Base-by-base conservation (phyloP, 2,113 vertebrate species). In the Bombycilla garrulus region DNA sequence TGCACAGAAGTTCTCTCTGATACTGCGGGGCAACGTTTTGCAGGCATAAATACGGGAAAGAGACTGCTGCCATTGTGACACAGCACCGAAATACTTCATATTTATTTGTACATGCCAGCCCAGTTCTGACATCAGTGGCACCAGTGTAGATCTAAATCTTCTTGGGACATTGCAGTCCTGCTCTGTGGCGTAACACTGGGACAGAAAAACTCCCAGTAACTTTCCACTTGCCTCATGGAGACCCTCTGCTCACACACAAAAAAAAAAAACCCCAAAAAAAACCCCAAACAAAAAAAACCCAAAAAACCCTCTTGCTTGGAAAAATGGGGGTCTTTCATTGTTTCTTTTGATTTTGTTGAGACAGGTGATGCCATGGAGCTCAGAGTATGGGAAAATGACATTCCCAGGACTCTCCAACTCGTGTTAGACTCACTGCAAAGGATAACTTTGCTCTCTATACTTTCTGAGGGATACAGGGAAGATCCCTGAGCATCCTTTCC, bases 1-100 rank as follows among this genome's bases (percentile, higher is more conserved):
- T 83, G 81, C 81, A 91, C 70, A 94, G 87, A 91, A 88, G 42
- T 86, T 51, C 40, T 87, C 50, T 91, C 86, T 95, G 87, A 92
- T 81, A 64, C 74, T 50, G 78, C 10, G 3, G 53, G 66, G 47
- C 51, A 84, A 51, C 3, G 6, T 66, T 92, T 93, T 88, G 24
- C 58, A 76, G 85, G 45, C 67, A 64, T 72, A 86, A 94, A 82
- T 67, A 80, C 18, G 71, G 88, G 83, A 88, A 86, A 87, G 84
- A 80, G 33, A 60, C 57, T 86, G 64, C 92, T 88, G 92, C 73
- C 61, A 60, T 64, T 96, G 87, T 95, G 81, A 53, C 86, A 57
- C 62, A 84, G 87, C 86, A 70, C 73, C 9, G 29, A 92, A 96
- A 90, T 90, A 65, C 45, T 92, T 84, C 24, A 5, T 95, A 70